phyloP scores from a whole-genome alignment of 2,888 invertebrate species.

The Polydrusus pterygomalis region DNA sequence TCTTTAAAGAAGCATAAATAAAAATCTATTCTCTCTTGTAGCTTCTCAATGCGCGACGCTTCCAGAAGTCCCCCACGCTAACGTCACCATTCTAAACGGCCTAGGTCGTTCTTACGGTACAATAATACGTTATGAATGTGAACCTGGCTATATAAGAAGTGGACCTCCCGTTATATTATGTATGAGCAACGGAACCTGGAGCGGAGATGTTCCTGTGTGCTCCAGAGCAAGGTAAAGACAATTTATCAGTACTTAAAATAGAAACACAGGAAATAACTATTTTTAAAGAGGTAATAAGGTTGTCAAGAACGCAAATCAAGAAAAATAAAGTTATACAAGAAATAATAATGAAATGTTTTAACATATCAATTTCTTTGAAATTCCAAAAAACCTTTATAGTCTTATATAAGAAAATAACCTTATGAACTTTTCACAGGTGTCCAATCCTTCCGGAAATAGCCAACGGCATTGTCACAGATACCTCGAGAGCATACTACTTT shows the following conservation, averaged over 20 bases:
- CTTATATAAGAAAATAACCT: too few relatives aligned
- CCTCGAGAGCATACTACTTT: slow-evolving; percentile 84
- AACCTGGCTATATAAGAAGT: slow-evolving; percentile 90
- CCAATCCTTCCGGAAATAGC: slow-evolving; percentile 85
- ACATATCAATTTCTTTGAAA: too few relatives aligned
- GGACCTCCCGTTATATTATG: slow-evolving; percentile 94
- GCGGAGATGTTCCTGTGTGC: slow-evolving; percentile 91
- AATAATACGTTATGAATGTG: slow-evolving; percentile 93
- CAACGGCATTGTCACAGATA: slow-evolving; percentile 91
- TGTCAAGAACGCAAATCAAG: too few relatives aligned
- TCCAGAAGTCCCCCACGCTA: slow-evolving; percentile 90
- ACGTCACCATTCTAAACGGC: slow-evolving; percentile 90
- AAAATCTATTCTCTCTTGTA: slow-evolving; percentile 66
- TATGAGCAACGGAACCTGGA: slow-evolving; percentile 98
- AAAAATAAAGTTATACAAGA: too few relatives aligned
- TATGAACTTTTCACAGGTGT: slow-evolving; percentile 74
- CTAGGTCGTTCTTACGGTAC: slow-evolving; percentile 95
- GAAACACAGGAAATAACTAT: too few relatives aligned
- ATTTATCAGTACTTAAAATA: too few relatives aligned
- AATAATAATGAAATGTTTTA: too few relatives aligned
- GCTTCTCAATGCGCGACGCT: slow-evolving; percentile 94
- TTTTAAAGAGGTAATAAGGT: too few relatives aligned
- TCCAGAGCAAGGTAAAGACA: slow-evolving; percentile 73
- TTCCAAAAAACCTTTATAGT: background rate
- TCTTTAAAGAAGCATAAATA: too few relatives aligned